Percentiles rank a stretch among this genome's conserved stretches.
phyloP scores from a whole-genome alignment of 2,113 vertebrate species.

The Barnardius zonarius region DNA sequence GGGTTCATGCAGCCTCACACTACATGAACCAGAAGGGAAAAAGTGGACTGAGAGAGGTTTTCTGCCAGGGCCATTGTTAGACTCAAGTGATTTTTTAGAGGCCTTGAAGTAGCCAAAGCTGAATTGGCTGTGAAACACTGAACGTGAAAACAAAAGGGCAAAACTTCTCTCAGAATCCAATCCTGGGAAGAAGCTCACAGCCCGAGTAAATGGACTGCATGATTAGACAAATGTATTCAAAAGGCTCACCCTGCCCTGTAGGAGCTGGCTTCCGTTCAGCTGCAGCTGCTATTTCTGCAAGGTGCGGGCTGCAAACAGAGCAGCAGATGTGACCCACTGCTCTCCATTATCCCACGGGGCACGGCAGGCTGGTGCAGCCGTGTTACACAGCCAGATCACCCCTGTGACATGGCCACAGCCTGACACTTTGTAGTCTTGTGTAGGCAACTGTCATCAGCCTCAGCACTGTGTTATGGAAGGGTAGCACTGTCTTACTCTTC shows the following conservation, averaged over 20 bases:
- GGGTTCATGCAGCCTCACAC: background rate
- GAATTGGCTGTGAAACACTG: background rate
- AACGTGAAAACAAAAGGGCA: background rate
- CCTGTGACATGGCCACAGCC: background rate
- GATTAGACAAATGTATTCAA: background rate
- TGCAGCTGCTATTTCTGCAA: background rate
- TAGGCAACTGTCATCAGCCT: accelerated
- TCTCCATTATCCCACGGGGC: background rate
- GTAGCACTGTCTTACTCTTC: too few relatives aligned
- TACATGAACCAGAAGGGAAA: background rate
- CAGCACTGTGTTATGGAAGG: accelerated
- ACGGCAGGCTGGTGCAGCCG: background rate
- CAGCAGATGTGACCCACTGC: background rate
- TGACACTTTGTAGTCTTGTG: accelerated
- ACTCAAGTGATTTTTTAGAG: background rate
- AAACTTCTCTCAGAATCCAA: background rate
- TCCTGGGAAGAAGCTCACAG: background rate
- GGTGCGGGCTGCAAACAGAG: background rate
- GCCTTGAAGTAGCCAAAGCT: background rate
- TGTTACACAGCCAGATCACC: background rate
- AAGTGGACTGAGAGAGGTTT: background rate
- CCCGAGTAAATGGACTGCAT: background rate
- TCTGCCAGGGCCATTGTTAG: background rate
- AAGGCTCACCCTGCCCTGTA: background rate
- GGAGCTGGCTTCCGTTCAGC: background rate